Base-by-base conservation (phyloP, 2,113 vertebrate genomes). In the Thymallus thymallus region DNA sequence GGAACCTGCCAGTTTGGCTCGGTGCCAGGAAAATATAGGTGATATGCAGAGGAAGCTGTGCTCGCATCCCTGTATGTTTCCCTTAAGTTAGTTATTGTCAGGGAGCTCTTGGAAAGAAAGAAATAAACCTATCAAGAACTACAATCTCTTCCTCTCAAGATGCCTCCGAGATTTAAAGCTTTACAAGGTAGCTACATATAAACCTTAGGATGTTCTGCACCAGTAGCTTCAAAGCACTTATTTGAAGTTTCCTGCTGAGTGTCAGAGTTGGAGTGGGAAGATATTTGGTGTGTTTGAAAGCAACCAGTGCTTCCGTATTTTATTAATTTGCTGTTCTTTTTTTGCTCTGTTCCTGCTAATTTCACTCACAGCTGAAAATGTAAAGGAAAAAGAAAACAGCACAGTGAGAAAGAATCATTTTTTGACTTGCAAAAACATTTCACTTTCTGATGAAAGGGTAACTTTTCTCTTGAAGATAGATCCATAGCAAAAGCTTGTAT, bases 141-240 rank as follows among this genome's bases (percentile, higher is more conserved):
- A 76, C 80, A 88, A 83, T 85, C 84, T 75, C 71, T 78, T 70
- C 80, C 51, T 64, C 68, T 51, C 73, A 76, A 84, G 78, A 82
- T 72, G 68, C 78, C 72, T 71, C 58, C 78, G 82, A 88, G 86
- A 86, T 87, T 84, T 79, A 78, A 86, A 75, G 85, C 79, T 87
- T 84, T 84, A 80, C 78, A 85, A 77, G 76, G 79, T 83, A 80
- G 76, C 71, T 82, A 79, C 24, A 83, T 58, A 81, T 75, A 84
- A 79, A 87, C 22, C 23, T 68, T 73, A 75, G 75, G 77, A 82
- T 87, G 78, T 84, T 82, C 80, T 85, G 24, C 78, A 62, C 74
- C 26, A 51, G 79, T 80, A 76, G 75, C 85, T 88, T 85, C 84
- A 89, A 87, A 89, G 85, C 78, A 72, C 80, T 88, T 83, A 82